Evolutionary conservation across 2,797 vertebrate genomes (phyloP).

Genomic region (Halcyon chelicuti): DNA sequence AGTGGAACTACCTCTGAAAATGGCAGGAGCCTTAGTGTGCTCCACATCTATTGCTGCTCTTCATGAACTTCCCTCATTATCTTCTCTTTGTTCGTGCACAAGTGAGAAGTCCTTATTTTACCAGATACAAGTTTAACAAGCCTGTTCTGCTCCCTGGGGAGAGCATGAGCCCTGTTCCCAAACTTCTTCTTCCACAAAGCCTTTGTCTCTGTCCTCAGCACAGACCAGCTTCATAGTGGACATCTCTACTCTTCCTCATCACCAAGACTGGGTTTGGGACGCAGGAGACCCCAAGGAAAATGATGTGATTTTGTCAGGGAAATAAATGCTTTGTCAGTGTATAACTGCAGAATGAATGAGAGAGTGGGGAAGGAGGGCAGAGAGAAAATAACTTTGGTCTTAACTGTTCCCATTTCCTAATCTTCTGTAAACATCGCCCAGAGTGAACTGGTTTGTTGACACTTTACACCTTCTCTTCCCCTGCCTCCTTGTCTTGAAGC

Average conservation of each 20-base stretch:
- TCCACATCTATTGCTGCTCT: background rate
- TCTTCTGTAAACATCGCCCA: background rate
- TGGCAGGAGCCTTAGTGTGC: background rate
- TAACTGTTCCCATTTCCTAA: background rate
- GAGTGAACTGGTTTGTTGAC: background rate
- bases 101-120: background rate
- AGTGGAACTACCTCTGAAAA: background rate
- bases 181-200: background rate
- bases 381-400: background rate
- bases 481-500: background rate
- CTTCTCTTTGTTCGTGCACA: background rate
- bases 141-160: background rate
- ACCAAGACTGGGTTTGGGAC: background rate
- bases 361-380: fast-evolving
- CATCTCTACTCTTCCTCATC: background rate
- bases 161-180: background rate
- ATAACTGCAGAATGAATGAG: background rate
- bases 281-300: background rate
- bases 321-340: background rate
- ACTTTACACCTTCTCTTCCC: background rate
- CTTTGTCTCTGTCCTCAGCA: background rate
- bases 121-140: background rate
- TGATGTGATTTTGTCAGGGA: background rate
- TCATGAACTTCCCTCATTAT: background rate
- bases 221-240: background rate